phyloP scores from a whole-genome alignment of 1,140 invertebrate genomes.

The Drosophila navojoa region DNA sequence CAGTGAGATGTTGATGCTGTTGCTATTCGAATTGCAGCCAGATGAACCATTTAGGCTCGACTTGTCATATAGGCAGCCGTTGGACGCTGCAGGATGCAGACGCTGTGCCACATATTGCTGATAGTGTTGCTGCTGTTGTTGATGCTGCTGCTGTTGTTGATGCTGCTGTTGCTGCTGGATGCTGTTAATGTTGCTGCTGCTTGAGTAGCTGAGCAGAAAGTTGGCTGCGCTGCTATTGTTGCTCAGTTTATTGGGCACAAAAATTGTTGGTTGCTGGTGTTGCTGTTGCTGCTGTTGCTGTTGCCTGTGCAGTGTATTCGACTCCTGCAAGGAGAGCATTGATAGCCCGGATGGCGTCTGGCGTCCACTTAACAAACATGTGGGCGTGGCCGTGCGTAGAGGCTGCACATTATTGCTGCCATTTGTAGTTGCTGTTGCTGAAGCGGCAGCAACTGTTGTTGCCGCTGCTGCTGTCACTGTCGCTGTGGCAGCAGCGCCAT shows the following conservation, averaged over 20 bases:
- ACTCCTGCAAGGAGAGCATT: constrained; percentile 73
- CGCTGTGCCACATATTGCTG: constrained; percentile 70
- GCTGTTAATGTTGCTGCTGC: constrained; percentile 54
- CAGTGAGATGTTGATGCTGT: constrained; percentile 48
- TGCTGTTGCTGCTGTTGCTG: constrained; percentile 36
- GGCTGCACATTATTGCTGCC: constrained; percentile 48
- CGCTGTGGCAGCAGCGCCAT: constrained; percentile 43
- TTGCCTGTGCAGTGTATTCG: constrained; percentile 54
- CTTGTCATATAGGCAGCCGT: constrained; percentile 72
- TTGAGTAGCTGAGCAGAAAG: constrained; percentile 63
- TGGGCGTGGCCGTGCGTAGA: constrained; percentile 70
- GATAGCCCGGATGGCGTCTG: constrained; percentile 77
- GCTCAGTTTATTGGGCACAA: constrained; percentile 58
- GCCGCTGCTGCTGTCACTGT: constrained; percentile 32
- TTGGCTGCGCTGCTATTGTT: constrained; percentile 39
- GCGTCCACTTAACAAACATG: constrained; percentile 69
- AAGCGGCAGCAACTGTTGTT: constrained; percentile 16
- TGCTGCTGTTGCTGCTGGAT: constrained; percentile 50
- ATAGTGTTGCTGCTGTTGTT: constrained; percentile 55
- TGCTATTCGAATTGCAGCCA: background rate
- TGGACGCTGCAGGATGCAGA: constrained; percentile 54
- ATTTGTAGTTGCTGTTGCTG: constrained; percentile 24
- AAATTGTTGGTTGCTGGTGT: constrained; percentile 48
- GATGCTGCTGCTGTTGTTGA: constrained; percentile 16
- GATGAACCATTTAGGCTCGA: constrained; percentile 3